A percentile compares a stretch with the other conserved stretches of the same genome.
Conservation (phyloP, 1,140 invertebrate species). For the Drosophila sp. region DNA sequence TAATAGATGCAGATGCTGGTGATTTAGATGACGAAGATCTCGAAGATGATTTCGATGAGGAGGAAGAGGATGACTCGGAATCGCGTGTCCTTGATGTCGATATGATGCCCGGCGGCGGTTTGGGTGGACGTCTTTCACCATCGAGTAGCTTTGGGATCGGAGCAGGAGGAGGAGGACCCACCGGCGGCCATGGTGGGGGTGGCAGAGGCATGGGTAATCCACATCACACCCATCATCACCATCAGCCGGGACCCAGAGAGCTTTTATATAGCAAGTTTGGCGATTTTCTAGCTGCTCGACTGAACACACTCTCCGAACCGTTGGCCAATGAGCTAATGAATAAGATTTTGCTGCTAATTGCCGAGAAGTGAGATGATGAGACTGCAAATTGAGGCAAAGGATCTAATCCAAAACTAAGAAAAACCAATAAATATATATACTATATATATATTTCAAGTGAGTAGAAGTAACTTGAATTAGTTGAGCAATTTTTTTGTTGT, state of each 20-base stretch:
- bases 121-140: constrained; percentile 45
- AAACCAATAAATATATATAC: not conserved
- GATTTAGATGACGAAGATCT: constrained; percentile 44
- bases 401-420: constrained; percentile 31
- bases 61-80: constrained; percentile 45
- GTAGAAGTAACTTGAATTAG: constrained; percentile 3
- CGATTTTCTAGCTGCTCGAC: constrained; percentile 74
- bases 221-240: constrained; percentile 18
- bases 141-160: constrained; percentile 51
- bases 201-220: constrained; percentile 14
- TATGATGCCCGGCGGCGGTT: constrained; percentile 36
- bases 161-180: not conserved
- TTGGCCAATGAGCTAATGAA: constrained; percentile 81
- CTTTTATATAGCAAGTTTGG: constrained; percentile 77
- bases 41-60: constrained; percentile 58
- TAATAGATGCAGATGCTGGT: constrained; percentile 66
- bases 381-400: not conserved
- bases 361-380: constrained; percentile 57
- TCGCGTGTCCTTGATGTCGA: constrained; percentile 47
- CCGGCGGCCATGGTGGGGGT: not conserved
- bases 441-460: constrained; percentile 20
- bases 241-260: constrained; percentile 54
- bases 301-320: constrained; percentile 74
- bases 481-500: not conserved
- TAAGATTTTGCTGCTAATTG: constrained; percentile 72